Evolutionary conservation across 2,113 vertebrate species (phyloP), one percentile per base, ranked within the genome.

Genomic region (Sprattus sprattus): DNA sequence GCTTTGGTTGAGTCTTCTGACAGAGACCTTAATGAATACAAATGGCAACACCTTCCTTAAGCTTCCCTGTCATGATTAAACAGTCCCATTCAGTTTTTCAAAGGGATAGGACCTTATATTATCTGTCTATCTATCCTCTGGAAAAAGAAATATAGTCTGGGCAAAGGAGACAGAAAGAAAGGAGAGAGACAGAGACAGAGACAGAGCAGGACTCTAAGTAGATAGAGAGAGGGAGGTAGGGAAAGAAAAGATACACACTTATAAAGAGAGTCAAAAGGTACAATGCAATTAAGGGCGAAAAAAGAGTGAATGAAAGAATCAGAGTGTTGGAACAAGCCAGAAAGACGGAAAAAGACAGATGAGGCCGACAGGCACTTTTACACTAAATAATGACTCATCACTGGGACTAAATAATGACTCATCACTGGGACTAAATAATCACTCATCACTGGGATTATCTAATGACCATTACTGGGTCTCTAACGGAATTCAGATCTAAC

Each of bases 11-110:
- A 75, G 2, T 32, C 25, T 32, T 39, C 28, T 32, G 25, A 75
- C 67, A 75, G 67, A 71, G 25, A 15, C 28, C 25, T 10, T 81
- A 86, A 83, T 88, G 82, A 87, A 52, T 85, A 87, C 45, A 87
- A 87, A 89, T 75, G 54, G 52, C 45, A 84, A 45, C 47, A 25
- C 49, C 82, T 81, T 54, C 64, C 22, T 50, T 78, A 52, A 82
- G 78, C 82, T 39, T 71, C 82, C 47, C 85, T 28, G 75, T 49
- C 54, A 60, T 82, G 44, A 86, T 82, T 82, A 84, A 86, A 28
- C 57, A 49, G 50, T 44, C 46, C 46, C n/a, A n/a, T 44, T 44
- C 71, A 54, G 22, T 81, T 8, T 78, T 54, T 54, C 84, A 15
- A 8, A 25, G 32, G 25, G 67, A 75, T 32, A 10, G 67, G 67